phyloP scores from a whole-genome alignment of 2,113 vertebrate species.

The Chamaetylas fuelleborni region DNA sequence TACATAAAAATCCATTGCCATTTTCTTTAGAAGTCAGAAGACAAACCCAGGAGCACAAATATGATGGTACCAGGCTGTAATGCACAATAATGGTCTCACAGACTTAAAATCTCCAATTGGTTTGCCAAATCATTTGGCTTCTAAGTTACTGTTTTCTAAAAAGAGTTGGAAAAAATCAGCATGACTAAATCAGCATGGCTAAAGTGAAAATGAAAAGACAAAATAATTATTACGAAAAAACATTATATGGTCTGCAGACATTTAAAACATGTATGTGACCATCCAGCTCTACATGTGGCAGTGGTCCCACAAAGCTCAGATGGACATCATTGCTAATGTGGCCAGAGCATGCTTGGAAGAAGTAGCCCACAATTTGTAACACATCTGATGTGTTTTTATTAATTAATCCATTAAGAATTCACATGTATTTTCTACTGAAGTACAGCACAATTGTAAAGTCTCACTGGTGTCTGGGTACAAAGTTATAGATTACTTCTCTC shows the following conservation, averaged over 20 bases:
- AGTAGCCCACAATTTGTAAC: background rate
- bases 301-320: background rate
- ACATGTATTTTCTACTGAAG: background rate
- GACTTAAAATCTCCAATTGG: background rate
- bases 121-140: background rate
- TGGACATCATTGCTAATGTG: fast-evolving
- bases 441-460: background rate
- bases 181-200: background rate
- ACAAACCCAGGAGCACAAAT: background rate
- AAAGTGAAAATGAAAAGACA: background rate
- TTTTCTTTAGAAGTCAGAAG: background rate
- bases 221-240: background rate
- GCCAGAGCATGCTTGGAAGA: background rate
- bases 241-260: background rate
- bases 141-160: background rate
- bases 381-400: background rate
- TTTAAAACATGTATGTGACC: fast-evolving
- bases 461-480: background rate
- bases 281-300: fast-evolving
- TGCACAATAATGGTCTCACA: background rate
- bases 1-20: background rate
- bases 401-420: background rate
- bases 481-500: background rate
- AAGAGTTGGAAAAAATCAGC: background rate
- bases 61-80: background rate